These are phyloP conservation scores for Dicaeum eximium DNA, from an alignment of 2,113 vertebrate genomes.

Conservation along the genomic window DNA sequence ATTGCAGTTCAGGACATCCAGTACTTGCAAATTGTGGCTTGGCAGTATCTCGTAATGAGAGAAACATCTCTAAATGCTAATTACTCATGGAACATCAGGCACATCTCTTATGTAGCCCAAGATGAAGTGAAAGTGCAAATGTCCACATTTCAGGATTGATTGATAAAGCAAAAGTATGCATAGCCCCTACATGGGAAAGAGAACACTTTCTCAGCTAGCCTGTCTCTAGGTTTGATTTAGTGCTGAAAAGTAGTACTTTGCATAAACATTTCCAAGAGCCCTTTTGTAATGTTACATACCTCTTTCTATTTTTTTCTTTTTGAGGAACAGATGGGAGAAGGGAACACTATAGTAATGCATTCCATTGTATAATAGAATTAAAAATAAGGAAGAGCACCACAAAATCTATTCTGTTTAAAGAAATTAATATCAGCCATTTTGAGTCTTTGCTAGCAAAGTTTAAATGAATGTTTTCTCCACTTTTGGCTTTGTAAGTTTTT, in stretches of 20 bases:
- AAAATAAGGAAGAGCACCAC: neutral
- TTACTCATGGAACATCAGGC: neutral
- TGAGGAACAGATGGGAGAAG: conserved; percentile 23
- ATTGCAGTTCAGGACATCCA: neutral
- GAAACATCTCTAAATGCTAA: conserved; percentile 8
- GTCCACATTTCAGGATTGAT: neutral
- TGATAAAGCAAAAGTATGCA: neutral
- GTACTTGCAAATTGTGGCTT: neutral
- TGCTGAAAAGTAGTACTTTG: neutral
- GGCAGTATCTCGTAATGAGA: neutral
- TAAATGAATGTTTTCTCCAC: neutral
- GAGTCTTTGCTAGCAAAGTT: neutral
- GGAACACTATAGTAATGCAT: neutral
- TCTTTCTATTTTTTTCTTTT: neutral
- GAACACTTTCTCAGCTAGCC: neutral
- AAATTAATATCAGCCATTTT: neutral
- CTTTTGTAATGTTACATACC: neutral
- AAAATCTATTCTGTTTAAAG: neutral
- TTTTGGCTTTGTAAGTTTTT: neutral
- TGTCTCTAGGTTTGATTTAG: conserved; percentile 1
- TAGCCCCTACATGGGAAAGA: neutral
- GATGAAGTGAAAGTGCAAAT: neutral
- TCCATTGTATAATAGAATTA: neutral
- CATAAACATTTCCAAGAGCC: conserved; percentile 16
- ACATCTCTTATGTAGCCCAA: neutral